These are phyloP conservation scores for Odontocerum albicorne DNA, from an alignment of 2,888 invertebrate genomes.

Conservation along the genomic window DNA sequence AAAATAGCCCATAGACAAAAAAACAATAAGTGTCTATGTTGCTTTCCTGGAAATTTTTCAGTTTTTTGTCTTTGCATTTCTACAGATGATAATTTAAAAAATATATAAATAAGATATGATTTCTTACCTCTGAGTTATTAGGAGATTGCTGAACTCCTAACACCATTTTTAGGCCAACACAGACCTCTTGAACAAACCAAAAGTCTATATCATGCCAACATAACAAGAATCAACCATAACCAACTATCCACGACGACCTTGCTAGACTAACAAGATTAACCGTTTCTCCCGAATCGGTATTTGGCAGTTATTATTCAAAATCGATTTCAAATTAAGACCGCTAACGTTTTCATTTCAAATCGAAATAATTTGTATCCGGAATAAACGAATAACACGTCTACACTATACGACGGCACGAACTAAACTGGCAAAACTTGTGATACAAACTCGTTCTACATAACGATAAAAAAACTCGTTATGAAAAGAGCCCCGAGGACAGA, in stretches of 20 bases:
- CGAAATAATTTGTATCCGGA: background rate
- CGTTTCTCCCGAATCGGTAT: slow-evolving; percentile 9
- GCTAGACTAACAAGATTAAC: background rate
- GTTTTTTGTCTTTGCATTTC: no score
- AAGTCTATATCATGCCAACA: slow-evolving; percentile 11
- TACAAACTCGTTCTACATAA: slow-evolving; percentile 8
- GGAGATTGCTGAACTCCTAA: slow-evolving; percentile 21
- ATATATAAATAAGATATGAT: no score
- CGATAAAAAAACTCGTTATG: slow-evolving; percentile 2
- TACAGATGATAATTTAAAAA: no score
- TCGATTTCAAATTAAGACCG: slow-evolving; percentile 18
- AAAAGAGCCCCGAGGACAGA: background rate
- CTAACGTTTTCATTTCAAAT: slow-evolving; percentile 23
- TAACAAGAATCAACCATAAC: no score
- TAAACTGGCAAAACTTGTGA: slow-evolving; percentile 24
- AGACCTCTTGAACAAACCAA: slow-evolving; percentile 24
- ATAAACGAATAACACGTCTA: slow-evolving; percentile 2
- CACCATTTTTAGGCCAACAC: slow-evolving; percentile 24
- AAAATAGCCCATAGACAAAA: no score
- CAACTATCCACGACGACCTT: no score
- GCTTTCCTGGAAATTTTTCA: no score
- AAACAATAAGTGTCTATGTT: no score
- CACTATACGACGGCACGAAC: slow-evolving; percentile 9
- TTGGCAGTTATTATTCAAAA: slow-evolving; percentile 16
- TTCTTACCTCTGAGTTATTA: slow-evolving; percentile 21